Conservation (phyloP, 2,888 invertebrate species). For the Apamea crenata region DNA sequence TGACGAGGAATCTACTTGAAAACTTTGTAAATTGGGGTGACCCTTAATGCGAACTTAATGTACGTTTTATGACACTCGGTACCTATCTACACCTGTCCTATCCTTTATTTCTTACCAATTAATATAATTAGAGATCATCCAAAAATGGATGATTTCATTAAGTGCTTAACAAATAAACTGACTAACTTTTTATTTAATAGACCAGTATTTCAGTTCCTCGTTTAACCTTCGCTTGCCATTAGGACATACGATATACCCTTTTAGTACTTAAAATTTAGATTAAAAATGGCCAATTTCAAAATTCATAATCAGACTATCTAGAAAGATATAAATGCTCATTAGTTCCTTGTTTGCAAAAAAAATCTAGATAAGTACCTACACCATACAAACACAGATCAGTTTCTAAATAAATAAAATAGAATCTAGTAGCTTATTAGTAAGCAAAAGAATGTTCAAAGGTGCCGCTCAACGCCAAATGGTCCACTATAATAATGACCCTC, state of each 20-base stretch:
- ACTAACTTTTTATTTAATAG: neutral
- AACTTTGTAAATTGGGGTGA: conserved; percentile 34
- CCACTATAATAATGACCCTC: conserved; percentile 81
- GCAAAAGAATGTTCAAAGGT: conserved; percentile 77
- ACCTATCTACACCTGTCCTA: neutral
- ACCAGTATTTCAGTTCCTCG: neutral
- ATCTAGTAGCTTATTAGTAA: conserved; percentile 34
- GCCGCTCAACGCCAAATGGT: conserved; percentile 83
- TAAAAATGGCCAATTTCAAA: neutral
- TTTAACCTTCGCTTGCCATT: neutral
- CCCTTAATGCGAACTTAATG: conserved; percentile 38
- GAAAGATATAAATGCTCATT: neutral
- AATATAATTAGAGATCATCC: neutral
- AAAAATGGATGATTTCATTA: too few species aligned
- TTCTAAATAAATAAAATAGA: conserved; percentile 37
- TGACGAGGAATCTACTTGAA: conserved; percentile 31
- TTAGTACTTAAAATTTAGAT: neutral
- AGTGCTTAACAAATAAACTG: neutral
- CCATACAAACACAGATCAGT: conserved; percentile 18
- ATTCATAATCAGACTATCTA: neutral
- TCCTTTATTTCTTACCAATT: neutral
- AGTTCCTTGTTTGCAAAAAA: neutral
- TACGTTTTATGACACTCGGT: conserved; percentile 17
- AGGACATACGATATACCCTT: neutral
- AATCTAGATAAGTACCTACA: neutral